phyloP scores from a whole-genome alignment of 2,888 invertebrate genomes.

The Aphidius colemani region DNA sequence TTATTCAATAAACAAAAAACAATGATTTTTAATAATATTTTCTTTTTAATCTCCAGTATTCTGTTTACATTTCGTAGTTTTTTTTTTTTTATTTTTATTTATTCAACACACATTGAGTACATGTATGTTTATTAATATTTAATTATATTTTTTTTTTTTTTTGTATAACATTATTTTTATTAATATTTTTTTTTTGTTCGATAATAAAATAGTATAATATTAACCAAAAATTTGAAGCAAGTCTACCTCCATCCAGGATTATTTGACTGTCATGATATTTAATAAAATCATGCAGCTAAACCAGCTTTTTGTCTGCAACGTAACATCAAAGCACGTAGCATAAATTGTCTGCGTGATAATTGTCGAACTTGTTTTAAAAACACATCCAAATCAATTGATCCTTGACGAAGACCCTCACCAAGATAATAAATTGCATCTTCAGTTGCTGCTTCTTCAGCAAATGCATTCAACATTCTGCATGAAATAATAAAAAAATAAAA shows the following conservation, averaged over 20 bases:
- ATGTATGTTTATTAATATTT: conserved; percentile 1
- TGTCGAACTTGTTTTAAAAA: conserved; percentile 96
- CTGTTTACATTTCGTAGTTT: too few relatives aligned
- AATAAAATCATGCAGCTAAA: conserved; percentile 67
- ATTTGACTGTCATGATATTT: conserved; percentile 8
- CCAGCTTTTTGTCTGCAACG: conserved; percentile 96
- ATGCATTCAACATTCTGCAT: conserved; percentile 83
- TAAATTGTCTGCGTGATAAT: conserved; percentile 93
- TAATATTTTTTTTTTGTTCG: conserved; percentile 26
- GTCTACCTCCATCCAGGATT: conserved; percentile 1
- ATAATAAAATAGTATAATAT: conserved; percentile 38
- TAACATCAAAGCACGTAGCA: conserved; percentile 92
- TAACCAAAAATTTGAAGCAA: conserved; percentile 23
- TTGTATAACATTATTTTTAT: conserved; percentile 31
- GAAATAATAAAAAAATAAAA: conserved; percentile 30
- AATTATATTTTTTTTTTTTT: conserved; percentile 26
- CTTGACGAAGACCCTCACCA: conserved; percentile 90
- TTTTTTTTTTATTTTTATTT: conserved; percentile 16
- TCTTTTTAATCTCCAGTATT: too few relatives aligned
- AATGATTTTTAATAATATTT: conserved; percentile 17
- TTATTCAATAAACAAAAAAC: conserved; percentile 28
- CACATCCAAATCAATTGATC: conserved; percentile 92
- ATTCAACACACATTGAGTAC: conserved; percentile 28
- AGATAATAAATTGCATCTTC: conserved; percentile 99
- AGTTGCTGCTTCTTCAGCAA: conserved; percentile 96